Conservation (phyloP, 1,140 invertebrate genomes). For the Leptinotarsa lineolata region DNA sequence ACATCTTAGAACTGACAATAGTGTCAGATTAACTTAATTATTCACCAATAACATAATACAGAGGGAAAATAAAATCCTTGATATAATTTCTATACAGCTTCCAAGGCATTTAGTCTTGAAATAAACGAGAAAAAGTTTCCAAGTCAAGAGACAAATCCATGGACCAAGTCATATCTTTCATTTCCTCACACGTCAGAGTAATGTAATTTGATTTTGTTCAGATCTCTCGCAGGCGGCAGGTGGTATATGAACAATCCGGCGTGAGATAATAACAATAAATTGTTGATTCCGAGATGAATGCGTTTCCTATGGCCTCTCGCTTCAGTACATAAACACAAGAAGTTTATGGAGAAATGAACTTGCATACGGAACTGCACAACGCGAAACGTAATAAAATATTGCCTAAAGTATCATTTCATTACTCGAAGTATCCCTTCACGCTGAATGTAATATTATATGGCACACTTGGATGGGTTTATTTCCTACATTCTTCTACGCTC, state of each 20-base stretch:
- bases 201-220: slow-evolving; percentile 1
- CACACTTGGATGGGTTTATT: slow-evolving; percentile 11
- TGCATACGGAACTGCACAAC: background rate
- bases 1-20: no score
- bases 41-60: no score
- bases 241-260: background rate
- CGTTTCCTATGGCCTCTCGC: slow-evolving; percentile 1
- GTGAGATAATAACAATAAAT: slow-evolving; percentile 3
- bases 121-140: no score
- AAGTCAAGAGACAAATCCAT: no score
- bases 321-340: background rate
- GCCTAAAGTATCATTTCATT: slow-evolving; percentile 6
- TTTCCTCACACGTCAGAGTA: background rate
- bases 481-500: slow-evolving; percentile 15
- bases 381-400: background rate
- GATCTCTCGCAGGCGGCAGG: background rate
- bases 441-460: slow-evolving; percentile 10
- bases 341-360: background rate
- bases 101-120: no score
- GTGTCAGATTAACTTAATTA: no score
- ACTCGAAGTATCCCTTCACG: background rate
- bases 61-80: no score
- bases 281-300: background rate
- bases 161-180: no score
- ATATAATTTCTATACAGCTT: no score